phyloP scores from a whole-genome alignment of 2,113 vertebrate species.

The Spea multiplicata region DNA sequence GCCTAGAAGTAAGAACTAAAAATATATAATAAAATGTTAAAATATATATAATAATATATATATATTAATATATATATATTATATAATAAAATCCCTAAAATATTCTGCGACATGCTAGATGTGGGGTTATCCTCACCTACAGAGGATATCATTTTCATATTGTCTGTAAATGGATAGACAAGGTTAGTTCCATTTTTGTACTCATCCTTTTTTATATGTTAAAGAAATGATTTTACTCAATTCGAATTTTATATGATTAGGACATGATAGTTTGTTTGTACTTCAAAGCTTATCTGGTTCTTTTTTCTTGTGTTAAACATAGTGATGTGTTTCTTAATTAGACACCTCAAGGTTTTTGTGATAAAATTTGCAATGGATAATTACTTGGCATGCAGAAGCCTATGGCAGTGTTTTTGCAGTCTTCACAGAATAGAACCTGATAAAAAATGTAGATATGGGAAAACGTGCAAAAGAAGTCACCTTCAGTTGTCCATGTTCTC shows the following conservation, averaged over 20 bases:
- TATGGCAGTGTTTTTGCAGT: conserved; percentile 14
- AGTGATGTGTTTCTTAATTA: conserved; percentile 42
- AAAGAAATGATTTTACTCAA: not conserved
- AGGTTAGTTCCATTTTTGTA: not conserved
- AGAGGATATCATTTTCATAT: too few relatives aligned
- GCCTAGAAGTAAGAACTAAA: too few relatives aligned
- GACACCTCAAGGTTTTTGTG: conserved; percentile 44
- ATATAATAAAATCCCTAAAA: too few relatives aligned
- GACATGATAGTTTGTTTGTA: conserved; percentile 16
- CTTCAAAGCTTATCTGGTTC: not conserved
- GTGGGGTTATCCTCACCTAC: too few relatives aligned
- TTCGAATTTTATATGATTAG: not conserved
- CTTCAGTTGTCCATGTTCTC: not conserved
- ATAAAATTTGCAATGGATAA: conserved; percentile 45
- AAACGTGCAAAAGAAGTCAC: not conserved
- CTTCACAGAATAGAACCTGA: too few relatives aligned
- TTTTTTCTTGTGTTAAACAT: conserved; percentile 15
- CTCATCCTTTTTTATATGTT: not conserved
- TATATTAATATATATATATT: too few relatives aligned
- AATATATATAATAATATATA: too few relatives aligned
- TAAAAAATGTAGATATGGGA: not conserved
- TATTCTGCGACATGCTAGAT: too few relatives aligned
- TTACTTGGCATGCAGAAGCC: conserved; percentile 30
- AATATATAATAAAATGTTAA: too few relatives aligned
- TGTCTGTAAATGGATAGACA: not conserved